Base-by-base conservation (phyloP, 2,888 invertebrate species). In the Cephus sareptanus region DNA sequence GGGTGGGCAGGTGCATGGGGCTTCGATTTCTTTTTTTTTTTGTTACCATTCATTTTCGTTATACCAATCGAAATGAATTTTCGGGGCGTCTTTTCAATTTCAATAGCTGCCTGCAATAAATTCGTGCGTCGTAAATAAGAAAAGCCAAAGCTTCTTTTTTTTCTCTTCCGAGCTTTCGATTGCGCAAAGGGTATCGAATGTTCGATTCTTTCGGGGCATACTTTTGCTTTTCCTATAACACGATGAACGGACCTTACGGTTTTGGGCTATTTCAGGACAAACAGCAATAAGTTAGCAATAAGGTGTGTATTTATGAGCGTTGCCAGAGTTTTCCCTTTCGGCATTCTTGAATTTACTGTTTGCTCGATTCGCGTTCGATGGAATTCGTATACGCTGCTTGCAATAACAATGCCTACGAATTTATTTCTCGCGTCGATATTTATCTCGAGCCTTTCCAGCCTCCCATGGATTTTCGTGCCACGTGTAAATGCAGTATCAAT, bases 51-150 rank as follows among this genome's bases (percentile, higher is more conserved):
- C 0, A 56, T 56, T 56, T 56, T 56, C 56, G 56, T 23, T 56
- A 23, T 56, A 23, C 9, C 56, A 3, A 23, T 23, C 9, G 56
- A 6, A 23, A 56, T 56, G 56, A 56, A 56, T 56, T 56, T 15
- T 23, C 23, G 23, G 56, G 23, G 56, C 83, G 80, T 83, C 80
- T 77, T 79, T 77, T 82, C 83, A 79, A 82, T 83, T 85, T 80
- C 81, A 81, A 82, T 82, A 80, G 80, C 80, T 69, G 76, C 76
- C 77, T 70, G 75, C 69, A 81, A 87, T 88, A 89, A 89, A 88
- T 87, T 83, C 77, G 81, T 79, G 76, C 79, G 79, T 84, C 85
- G 83, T 88, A 88, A 87, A 89, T 89, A 89, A 83, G 83, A 79
- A 56, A 81, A 83, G 81, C 77, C 77, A 77, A 69, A 34, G 75